phyloP scores from a whole-genome alignment of 2,113 vertebrate species.

The Leptobrachium ailaonicum region DNA sequence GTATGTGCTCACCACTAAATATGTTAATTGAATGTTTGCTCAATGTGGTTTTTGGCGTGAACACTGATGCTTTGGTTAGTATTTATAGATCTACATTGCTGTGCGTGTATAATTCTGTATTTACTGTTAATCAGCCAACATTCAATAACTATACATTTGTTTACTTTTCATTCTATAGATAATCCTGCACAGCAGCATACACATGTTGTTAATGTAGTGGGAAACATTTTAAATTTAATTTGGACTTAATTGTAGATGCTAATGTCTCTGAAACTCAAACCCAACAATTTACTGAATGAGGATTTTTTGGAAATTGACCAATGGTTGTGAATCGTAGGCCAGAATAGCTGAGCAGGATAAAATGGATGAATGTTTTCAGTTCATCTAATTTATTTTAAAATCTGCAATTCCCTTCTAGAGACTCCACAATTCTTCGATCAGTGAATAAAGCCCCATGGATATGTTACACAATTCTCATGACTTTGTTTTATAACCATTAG shows the following conservation, averaged over 20 bases:
- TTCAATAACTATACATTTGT: constrained; percentile 4
- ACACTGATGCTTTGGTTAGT: constrained; percentile 50
- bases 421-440: no score
- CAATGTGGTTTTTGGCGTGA: constrained; percentile 1
- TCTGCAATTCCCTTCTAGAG: no score
- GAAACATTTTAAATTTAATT: not conserved
- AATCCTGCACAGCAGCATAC: not conserved
- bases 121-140: constrained; percentile 1
- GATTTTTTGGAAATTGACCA: no score
- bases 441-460: no score
- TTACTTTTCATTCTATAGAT: not conserved
- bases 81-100: not conserved
- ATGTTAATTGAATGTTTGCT: constrained; percentile 53
- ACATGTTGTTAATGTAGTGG: not conserved
- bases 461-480: no score
- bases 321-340: no score
- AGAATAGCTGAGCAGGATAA: no score
- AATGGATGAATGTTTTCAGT: no score
- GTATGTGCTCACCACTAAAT: constrained; percentile 42
- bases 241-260: not conserved
- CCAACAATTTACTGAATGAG: no score
- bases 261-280: not conserved
- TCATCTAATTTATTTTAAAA: no score
- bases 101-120: not conserved
- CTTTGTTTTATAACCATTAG: no score